Evolutionary conservation across 2,113 vertebrate species (phyloP), one percentile per base, ranked within the genome.

Genomic region (Coptodon bakossiorum): DNA sequence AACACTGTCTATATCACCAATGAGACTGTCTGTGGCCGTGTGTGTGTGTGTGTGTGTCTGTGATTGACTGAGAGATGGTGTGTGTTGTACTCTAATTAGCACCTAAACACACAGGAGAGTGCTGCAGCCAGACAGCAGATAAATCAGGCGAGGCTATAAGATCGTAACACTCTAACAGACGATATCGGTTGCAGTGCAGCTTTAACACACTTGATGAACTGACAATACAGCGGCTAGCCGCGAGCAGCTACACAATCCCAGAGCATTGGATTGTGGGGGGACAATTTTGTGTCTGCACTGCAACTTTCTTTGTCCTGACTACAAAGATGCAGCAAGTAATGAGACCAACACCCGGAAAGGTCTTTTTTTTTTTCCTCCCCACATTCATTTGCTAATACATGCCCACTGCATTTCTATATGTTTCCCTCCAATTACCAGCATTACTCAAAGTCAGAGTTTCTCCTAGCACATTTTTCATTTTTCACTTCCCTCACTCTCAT

Each of bases 351-450:
- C 79, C 29, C 36, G 73, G 68, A 73, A 80, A 36, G 54, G 36
- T 17, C 73, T 81, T 84, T 57, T 48, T n/a, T 80, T 80, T 57
- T 79, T 45, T 9, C 14, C 36, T 57, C n/a, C 61, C 61, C 71
- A 85, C 86, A 73, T 95, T 94, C 90, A 95, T 94, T 95, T 94
- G 87, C 89, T 91, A 88, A 95, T 88, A 93, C 94, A 91, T 89
- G 91, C 90, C 88, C 82, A 68, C 92, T 92, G 93, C 91, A 94
- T 94, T 95, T 89, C 94, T 94, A 87, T 92, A 92, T 89, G 93
- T 94, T 94, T 95, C 93, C 90, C 86, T 94, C 91, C 95, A 94
- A 95, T 96, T 95, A 95, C 93, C 89, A 94, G 91, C 95, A 96
- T 96, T 96, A 95, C 93, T 96, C 95, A 96, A 95, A 94, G 95